Percentiles rank a stretch among this genome's conserved stretches.
Evolutionary conservation across 2,113 vertebrate species (phyloP).

Genomic region (Petromus typicus): DNA sequence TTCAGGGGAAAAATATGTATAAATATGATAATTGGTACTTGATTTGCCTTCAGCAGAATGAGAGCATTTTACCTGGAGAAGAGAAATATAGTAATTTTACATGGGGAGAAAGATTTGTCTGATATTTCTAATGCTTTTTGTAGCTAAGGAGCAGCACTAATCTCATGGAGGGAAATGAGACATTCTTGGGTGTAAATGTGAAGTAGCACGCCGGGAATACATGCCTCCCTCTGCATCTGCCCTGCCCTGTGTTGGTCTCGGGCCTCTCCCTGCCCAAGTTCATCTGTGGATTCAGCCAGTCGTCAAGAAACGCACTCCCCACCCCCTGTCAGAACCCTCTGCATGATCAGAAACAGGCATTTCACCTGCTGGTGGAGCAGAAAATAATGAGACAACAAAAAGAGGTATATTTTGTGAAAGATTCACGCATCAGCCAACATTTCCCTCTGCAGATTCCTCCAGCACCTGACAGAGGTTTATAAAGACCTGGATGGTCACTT

Average conservation of each 20-base stretch:
- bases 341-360: not conserved
- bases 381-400: constrained; percentile 46
- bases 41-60: constrained; percentile 71
- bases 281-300: not conserved
- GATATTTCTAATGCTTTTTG: constrained; percentile 33
- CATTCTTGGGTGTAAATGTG: constrained; percentile 36
- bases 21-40: constrained; percentile 76
- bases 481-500: constrained; percentile 79
- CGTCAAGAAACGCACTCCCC: not conserved
- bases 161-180: constrained; percentile 48
- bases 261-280: not conserved
- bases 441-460: constrained; percentile 63
- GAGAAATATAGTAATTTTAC: constrained; percentile 69
- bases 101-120: constrained; percentile 28
- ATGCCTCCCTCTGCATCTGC: not conserved
- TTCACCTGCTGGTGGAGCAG: constrained; percentile 1
- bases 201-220: not conserved
- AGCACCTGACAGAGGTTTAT: constrained; percentile 77
- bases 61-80: constrained; percentile 68
- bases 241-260: not conserved
- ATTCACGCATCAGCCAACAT: constrained; percentile 20
- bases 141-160: constrained; percentile 55
- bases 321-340: constrained; percentile 11
- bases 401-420: not conserved
- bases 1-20: constrained; percentile 61